Percentiles rank a stretch among this genome's conserved stretches.
Conservation (phyloP, 2,888 invertebrate genomes). For the Iphiclides podalirius region DNA sequence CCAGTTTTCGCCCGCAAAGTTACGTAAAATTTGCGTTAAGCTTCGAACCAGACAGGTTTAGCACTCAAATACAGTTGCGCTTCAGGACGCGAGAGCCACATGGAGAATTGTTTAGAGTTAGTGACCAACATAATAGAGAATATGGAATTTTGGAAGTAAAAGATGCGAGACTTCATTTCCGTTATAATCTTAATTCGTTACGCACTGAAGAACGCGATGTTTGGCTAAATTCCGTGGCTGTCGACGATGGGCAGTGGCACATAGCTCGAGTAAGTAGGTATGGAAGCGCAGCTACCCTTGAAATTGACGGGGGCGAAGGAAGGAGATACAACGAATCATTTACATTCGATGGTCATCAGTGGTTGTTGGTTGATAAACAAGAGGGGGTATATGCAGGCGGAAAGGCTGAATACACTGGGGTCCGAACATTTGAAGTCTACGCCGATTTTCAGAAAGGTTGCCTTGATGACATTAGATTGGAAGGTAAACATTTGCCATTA, state of each 20-base stretch:
- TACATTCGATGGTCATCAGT: constrained; percentile 93
- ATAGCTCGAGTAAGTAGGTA: constrained; percentile 94
- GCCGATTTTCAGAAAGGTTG: constrained; percentile 96
- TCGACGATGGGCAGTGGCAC: constrained; percentile 98
- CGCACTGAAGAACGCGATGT: constrained; percentile 94
- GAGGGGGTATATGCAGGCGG: constrained; percentile 98
- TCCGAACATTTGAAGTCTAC: constrained; percentile 95
- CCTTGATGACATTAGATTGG: constrained; percentile 87
- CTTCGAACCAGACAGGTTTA: constrained; percentile 95
- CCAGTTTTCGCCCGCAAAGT: constrained; percentile 95
- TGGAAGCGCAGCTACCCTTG: constrained; percentile 94
- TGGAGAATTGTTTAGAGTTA: constrained; percentile 95
- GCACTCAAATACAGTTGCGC: constrained; percentile 94
- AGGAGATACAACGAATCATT: constrained; percentile 95
- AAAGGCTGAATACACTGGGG: constrained; percentile 96
- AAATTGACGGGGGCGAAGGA: constrained; percentile 97
- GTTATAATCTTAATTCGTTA: constrained; percentile 95
- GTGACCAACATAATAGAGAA: constrained; percentile 95
- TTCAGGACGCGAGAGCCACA: constrained; percentile 96
- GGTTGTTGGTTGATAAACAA: constrained; percentile 95
- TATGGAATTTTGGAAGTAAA: constrained; percentile 96
- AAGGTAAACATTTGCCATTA: constrained; percentile 96
- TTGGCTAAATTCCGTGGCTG: constrained; percentile 93
- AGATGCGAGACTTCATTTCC: constrained; percentile 93
- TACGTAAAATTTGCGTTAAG: constrained; percentile 98